Conservation (phyloP, 2,888 invertebrate genomes). For the Volucella bombylans region DNA sequence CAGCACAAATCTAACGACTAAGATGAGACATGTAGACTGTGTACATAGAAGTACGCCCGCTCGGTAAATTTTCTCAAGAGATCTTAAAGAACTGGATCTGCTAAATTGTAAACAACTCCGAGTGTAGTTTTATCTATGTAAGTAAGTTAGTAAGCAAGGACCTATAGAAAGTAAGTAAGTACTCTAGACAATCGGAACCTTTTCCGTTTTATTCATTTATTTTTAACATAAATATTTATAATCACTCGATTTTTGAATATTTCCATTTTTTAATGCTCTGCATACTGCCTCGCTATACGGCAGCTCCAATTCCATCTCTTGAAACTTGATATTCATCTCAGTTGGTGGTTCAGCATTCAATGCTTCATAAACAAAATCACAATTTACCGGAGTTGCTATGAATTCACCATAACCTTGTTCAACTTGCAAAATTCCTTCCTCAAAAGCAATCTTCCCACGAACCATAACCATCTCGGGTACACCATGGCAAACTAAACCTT, state of each 20-base stretch:
- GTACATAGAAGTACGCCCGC: no score
- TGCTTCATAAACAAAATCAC: constrained; percentile 36
- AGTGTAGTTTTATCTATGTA: no score
- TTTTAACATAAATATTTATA: constrained; percentile 38
- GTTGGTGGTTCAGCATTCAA: constrained; percentile 12
- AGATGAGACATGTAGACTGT: no score
- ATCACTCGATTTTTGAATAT: constrained; percentile 28
- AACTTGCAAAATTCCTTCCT: constrained; percentile 92
- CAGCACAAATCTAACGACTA: no score
- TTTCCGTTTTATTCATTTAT: not conserved
- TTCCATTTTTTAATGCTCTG: constrained; percentile 30
- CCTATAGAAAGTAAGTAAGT: not conserved
- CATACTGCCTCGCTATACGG: constrained; percentile 21
- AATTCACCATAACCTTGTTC: constrained; percentile 95
- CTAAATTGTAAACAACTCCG: no score
- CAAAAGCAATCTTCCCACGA: constrained; percentile 94
- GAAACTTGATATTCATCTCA: constrained; percentile 36
- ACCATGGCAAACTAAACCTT: constrained; percentile 96
- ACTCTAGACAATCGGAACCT: constrained; percentile 2
- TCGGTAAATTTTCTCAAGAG: no score
- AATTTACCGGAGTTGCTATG: constrained; percentile 85
- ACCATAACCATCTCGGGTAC: constrained; percentile 96
- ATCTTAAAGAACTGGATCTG: no score
- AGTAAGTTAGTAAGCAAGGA: not conserved
- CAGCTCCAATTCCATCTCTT: constrained; percentile 45